These are phyloP conservation scores for Drosophila kepulauana DNA, from an alignment of 1,140 invertebrate genomes.

Conservation along the genomic window DNA sequence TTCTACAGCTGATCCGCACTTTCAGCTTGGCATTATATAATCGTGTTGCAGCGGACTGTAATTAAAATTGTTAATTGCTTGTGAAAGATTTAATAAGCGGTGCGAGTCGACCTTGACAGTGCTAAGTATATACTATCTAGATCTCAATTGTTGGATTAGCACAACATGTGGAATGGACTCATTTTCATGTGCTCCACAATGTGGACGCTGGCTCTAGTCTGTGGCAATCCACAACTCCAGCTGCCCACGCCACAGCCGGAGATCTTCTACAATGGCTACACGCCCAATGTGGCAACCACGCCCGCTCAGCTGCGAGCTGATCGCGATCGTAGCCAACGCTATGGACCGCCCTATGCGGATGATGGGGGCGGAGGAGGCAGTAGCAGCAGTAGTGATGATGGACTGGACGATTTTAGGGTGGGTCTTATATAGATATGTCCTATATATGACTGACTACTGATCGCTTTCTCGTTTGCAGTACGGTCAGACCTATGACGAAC, in stretches of 20 bases:
- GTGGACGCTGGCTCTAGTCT: constrained; percentile 27
- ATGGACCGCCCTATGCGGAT: constrained; percentile 78
- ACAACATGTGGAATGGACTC: constrained; percentile 52
- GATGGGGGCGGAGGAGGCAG: constrained; percentile 31
- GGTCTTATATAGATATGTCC: constrained; percentile 16
- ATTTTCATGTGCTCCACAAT: constrained; percentile 36
- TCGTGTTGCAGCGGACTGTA: constrained; percentile 35
- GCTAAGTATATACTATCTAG: constrained; percentile 56
- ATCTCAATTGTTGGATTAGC: constrained; percentile 58
- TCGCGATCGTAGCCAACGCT: constrained; percentile 75
- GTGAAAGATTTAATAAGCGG: constrained; percentile 71
- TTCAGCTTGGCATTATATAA: constrained; percentile 2
- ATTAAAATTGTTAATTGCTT: constrained; percentile 73
- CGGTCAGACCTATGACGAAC: constrained; percentile 79
- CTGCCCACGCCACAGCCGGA: constrained; percentile 85
- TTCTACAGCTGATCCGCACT: constrained; percentile 1
- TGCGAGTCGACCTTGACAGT: constrained; percentile 64
- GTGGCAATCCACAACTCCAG: constrained; percentile 85
- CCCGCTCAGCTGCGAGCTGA: constrained; percentile 70
- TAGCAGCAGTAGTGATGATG: constrained; percentile 57
- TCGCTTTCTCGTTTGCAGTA: constrained; percentile 56
- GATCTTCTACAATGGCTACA: constrained; percentile 74
- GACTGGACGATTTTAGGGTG: constrained; percentile 79
- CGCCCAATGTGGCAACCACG: constrained; percentile 72
- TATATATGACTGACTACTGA: neutral